These are phyloP conservation scores for Scolanthus callimorphus DNA, from an alignment of 92 coral and sea anemone genomes.

Conservation along the genomic window DNA sequence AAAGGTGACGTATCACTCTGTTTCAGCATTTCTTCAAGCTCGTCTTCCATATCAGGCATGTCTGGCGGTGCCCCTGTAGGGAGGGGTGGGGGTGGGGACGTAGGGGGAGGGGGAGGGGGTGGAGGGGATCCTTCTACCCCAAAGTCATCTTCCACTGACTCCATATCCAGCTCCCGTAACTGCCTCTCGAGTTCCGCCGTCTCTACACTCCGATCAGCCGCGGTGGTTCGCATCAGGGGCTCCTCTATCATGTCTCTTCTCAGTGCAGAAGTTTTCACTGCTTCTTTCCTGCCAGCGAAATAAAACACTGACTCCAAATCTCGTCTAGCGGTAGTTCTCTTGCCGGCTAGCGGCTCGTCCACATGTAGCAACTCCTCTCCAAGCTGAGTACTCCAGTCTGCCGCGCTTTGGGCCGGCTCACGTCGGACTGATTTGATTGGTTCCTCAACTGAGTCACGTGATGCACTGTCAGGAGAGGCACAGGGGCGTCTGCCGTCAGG, in stretches of 20 bases:
- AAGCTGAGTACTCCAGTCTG: slow-evolving; percentile 15
- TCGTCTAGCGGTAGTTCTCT: background rate
- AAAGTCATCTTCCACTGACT: slow-evolving; percentile 14
- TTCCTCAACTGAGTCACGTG: slow-evolving; percentile 5
- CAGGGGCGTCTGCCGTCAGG: background rate
- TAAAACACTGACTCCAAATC: slow-evolving; percentile 16
- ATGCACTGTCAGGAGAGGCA: slow-evolving; percentile 8
- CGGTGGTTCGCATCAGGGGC: slow-evolving; percentile 7
- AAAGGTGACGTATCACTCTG: slow-evolving; percentile 69
- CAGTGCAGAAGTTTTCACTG: slow-evolving; percentile 1
- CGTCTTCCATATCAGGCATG: slow-evolving; percentile 43
- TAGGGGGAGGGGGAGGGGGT: slow-evolving; percentile 78
- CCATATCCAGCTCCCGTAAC: slow-evolving; percentile 3
- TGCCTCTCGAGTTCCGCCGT: slow-evolving; percentile 20
- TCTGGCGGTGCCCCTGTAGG: slow-evolving; percentile 75
- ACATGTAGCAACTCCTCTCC: background rate
- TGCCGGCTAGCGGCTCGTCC: background rate
- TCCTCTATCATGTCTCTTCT: slow-evolving; percentile 1
- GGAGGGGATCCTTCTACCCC: slow-evolving; percentile 49
- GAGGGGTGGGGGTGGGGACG: slow-evolving; percentile 71
- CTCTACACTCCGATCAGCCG: slow-evolving; percentile 4
- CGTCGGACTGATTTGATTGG: slow-evolving; percentile 9
- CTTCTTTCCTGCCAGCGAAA: background rate
- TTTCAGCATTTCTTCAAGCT: slow-evolving; percentile 11
- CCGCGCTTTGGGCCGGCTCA: slow-evolving; percentile 4